phyloP scores from a whole-genome alignment of 2,797 vertebrate genomes.

The Scolopax bukidnonensis region DNA sequence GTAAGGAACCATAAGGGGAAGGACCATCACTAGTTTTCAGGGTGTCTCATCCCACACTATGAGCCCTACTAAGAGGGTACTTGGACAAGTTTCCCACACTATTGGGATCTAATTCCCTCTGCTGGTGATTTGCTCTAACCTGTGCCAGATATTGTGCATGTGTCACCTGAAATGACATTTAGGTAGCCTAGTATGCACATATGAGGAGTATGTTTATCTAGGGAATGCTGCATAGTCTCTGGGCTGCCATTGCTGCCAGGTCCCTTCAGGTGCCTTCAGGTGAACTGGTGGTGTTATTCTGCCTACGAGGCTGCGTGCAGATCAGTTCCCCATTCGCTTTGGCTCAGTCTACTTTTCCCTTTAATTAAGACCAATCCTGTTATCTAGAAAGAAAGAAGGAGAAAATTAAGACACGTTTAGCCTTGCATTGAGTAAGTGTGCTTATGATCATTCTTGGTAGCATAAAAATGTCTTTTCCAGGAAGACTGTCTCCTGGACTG shows the following conservation, averaged over 20 bases:
- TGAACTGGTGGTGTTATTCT: not conserved
- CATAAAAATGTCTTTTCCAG: not conserved
- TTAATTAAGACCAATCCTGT: constrained; percentile 14
- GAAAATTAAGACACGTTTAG: not conserved
- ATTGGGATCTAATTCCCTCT: not conserved
- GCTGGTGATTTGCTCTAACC: not conserved
- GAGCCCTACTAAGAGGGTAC: not conserved
- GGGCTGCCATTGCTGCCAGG: not conserved
- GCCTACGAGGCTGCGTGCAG: not conserved
- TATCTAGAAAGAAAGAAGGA: not conserved
- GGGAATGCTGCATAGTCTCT: not conserved
- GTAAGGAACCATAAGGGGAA: not conserved
- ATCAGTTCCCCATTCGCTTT: not conserved
- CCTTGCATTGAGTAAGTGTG: not conserved
- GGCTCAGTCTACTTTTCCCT: not conserved
- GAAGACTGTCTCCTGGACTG: not conserved
- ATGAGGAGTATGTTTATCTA: not conserved
- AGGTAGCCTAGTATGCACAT: not conserved
- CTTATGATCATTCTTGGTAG: not conserved
- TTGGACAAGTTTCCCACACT: not conserved
- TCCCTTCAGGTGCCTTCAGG: not conserved
- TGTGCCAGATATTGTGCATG: not conserved
- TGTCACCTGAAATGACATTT: not conserved
- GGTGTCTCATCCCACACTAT: not conserved
- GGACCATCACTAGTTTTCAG: not conserved